Evolutionary conservation across 1,140 invertebrate genomes (phyloP).

Genomic region (Hypsibius dujardini): DNA sequence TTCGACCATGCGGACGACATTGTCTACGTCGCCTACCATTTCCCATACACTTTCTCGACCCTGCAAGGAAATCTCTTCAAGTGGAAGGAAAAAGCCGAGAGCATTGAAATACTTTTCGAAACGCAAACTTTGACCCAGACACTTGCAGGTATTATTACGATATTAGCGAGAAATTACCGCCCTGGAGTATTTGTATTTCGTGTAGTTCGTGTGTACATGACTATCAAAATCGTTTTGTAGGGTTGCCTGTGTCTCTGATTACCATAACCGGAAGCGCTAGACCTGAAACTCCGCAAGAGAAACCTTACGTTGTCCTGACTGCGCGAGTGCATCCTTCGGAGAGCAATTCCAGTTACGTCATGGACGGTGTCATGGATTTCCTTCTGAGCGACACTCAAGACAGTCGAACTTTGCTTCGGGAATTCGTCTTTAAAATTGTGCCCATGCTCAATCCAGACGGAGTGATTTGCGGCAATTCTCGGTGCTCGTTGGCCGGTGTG

Average conservation of each 20-base stretch:
- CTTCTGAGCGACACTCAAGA: slow-evolving; percentile 46
- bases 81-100: slow-evolving; percentile 35
- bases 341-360: slow-evolving; percentile 70
- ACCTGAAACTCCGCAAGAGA: slow-evolving; percentile 22
- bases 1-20: slow-evolving; percentile 75
- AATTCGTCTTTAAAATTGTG: slow-evolving; percentile 69
- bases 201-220: too few species aligned
- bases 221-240: too few species aligned
- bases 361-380: slow-evolving; percentile 59
- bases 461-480: slow-evolving; percentile 49
- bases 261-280: slow-evolving; percentile 46
- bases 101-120: slow-evolving; percentile 37
- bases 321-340: slow-evolving; percentile 71
- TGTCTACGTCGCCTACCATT: slow-evolving; percentile 87
- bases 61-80: slow-evolving; percentile 46
- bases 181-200: too few species aligned
- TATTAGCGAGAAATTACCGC: too few species aligned
- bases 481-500: slow-evolving; percentile 63
- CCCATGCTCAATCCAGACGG: slow-evolving; percentile 95
- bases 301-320: slow-evolving; percentile 39
- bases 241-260: slow-evolving; percentile 57
- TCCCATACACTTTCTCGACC: slow-evolving; percentile 58
- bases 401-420: slow-evolving; percentile 44
- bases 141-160: slow-evolving; percentile 47
- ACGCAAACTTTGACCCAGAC: slow-evolving; percentile 51